A percentile compares a stretch with the other conserved stretches of the same genome.
Evolutionary conservation across 1,140 invertebrate species (phyloP).

Genomic region (Antheraea pernyi): DNA sequence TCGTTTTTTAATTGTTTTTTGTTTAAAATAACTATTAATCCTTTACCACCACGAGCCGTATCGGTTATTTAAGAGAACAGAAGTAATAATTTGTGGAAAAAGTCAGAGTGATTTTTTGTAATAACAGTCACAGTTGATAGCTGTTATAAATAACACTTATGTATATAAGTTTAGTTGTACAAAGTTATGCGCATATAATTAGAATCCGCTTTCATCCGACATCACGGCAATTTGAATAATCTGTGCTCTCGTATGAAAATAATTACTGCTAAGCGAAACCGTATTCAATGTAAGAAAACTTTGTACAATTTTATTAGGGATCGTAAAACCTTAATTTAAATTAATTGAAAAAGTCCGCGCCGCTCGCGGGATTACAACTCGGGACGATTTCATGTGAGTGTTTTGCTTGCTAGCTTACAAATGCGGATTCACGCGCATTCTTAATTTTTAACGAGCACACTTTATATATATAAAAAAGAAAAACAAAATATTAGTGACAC

Average conservation of each 20-base stretch:
- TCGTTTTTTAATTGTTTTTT: too few relatives aligned
- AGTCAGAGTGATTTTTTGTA: neutral
- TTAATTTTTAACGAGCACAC: neutral
- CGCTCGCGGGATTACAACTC: constrained; percentile 5
- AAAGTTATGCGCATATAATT: constrained; percentile 13
- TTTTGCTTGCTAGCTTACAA: neutral
- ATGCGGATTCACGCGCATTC: neutral
- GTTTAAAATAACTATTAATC: too few relatives aligned
- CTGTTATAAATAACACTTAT: neutral
- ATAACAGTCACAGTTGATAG: neutral
- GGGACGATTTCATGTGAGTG: neutral
- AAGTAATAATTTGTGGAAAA: too few relatives aligned
- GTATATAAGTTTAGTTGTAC: neutral
- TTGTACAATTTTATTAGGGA: constrained; percentile 9
- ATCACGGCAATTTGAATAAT: constrained; percentile 32
- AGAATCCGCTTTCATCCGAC: constrained; percentile 5
- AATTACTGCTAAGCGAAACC: constrained; percentile 10
- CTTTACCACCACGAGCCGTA: too few relatives aligned
- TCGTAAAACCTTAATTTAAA: constrained; percentile 14
- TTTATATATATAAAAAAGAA: too few relatives aligned
- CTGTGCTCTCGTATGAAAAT: constrained; percentile 17
- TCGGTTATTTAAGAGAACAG: too few relatives aligned
- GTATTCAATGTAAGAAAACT: constrained; percentile 10
- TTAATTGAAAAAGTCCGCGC: constrained; percentile 12
- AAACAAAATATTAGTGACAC: too few relatives aligned